Percentiles rank a stretch among this genome's conserved stretches.
Evolutionary conservation across 1,140 invertebrate species (phyloP).

Genomic region (Lepidurus packardi): DNA sequence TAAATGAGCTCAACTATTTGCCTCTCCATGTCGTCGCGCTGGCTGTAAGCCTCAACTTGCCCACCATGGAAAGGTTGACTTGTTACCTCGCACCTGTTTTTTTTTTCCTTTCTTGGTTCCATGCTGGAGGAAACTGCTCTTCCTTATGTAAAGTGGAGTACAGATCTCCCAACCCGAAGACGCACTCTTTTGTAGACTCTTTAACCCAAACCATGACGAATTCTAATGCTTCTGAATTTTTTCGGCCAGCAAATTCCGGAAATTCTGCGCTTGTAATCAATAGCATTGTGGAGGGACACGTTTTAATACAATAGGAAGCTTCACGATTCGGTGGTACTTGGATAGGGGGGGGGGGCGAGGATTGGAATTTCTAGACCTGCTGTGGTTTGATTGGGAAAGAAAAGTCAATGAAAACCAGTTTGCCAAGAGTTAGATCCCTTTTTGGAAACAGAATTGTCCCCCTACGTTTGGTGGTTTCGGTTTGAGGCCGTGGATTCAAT

Average conservation of each 20-base stretch:
- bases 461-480: too few relatives aligned
- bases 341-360: background rate
- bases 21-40: constrained; percentile 16
- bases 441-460: too few relatives aligned
- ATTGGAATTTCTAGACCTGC: background rate
- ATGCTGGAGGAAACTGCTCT: too few relatives aligned
- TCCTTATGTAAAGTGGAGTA: too few relatives aligned
- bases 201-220: background rate
- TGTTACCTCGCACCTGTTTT: background rate
- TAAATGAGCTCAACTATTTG: constrained; percentile 19
- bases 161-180: too few relatives aligned
- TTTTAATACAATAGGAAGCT: background rate
- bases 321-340: background rate
- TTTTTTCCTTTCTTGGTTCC: background rate
- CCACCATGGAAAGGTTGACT: background rate
- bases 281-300: background rate
- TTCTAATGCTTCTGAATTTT: background rate
- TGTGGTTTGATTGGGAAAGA: background rate
- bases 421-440: background rate
- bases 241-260: background rate
- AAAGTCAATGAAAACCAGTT: background rate
- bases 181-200: too few relatives aligned
- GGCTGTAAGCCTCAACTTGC: background rate
- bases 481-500: too few relatives aligned
- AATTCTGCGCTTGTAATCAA: background rate